Percentiles rank a stretch among this genome's conserved stretches.
Evolutionary conservation across 2,888 invertebrate species (phyloP).

Genomic region (Hoplodrina blanda): DNA sequence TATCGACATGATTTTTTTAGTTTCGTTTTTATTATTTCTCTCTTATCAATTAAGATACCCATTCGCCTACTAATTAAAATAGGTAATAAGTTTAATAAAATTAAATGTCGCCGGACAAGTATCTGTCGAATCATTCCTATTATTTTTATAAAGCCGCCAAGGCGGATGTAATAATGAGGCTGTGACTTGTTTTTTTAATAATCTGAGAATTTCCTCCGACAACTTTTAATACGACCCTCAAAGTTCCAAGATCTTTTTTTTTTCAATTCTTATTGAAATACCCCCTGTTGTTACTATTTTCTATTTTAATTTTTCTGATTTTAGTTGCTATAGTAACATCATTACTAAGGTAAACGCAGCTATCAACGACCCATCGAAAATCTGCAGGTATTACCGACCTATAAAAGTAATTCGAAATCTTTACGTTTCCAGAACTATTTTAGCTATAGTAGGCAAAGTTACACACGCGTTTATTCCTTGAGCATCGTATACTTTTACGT

Average conservation of each 20-base stretch:
- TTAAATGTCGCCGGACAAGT: conserved; percentile 6
- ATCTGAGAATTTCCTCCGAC: conserved; percentile 16
- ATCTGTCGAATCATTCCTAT: conserved; percentile 29
- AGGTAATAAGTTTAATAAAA: background rate
- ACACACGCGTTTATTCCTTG: no score
- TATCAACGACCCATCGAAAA: no score
- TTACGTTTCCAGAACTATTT: no score
- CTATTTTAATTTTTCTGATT: no score
- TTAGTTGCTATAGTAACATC: no score
- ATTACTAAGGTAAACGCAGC: no score
- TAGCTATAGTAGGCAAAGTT: no score
- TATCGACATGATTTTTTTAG: background rate
- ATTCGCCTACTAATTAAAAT: background rate
- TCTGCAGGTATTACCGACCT: no score
- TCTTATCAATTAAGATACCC: no score
- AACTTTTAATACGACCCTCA: background rate
- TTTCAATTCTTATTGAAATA: background rate
- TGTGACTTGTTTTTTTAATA: conserved; percentile 11
- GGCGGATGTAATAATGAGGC: conserved; percentile 30
- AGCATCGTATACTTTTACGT: no score
- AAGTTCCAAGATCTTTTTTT: background rate
- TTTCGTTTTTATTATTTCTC: conserved; percentile 11
- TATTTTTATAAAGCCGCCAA: conserved; percentile 27
- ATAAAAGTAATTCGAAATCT: no score
- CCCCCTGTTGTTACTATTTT: no score